phyloP scores from a whole-genome alignment of 2,888 invertebrate genomes.

The Azorinus chamasolen region DNA sequence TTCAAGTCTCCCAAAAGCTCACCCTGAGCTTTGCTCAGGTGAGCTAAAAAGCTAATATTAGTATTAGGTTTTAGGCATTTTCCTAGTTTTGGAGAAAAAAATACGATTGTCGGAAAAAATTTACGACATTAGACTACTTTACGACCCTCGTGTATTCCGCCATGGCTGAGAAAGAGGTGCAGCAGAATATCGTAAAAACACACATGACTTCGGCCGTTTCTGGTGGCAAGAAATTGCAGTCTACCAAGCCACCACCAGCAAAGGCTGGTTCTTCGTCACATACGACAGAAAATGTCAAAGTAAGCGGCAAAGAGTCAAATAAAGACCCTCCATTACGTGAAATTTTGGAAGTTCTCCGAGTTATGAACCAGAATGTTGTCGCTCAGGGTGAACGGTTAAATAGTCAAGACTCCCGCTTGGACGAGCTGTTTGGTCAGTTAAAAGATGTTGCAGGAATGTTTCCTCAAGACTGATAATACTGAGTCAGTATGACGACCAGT shows the following conservation, averaged over 20 bases:
- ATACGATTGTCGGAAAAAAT: no score
- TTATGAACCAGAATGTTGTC: slow-evolving; percentile 8
- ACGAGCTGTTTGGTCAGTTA: not conserved
- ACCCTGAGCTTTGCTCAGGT: no score
- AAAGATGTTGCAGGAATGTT: not conserved
- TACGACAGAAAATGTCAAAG: not conserved
- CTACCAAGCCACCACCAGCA: not conserved
- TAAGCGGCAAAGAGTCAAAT: not conserved
- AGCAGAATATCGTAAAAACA: slow-evolving; percentile 10
- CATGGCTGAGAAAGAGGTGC: slow-evolving; percentile 27
- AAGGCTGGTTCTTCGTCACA: slow-evolving; percentile 4
- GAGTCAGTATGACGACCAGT: not conserved
- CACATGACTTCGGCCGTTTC: slow-evolving; percentile 21
- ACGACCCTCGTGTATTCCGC: no score
- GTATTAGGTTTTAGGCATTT: no score
- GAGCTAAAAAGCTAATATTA: no score
- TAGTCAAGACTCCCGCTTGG: slow-evolving; percentile 1
- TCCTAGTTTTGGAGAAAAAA: no score
- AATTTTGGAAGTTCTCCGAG: slow-evolving; percentile 2
- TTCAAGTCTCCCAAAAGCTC: no score
- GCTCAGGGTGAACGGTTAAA: slow-evolving; percentile 17
- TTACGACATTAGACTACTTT: no score
- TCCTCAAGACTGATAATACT: not conserved
- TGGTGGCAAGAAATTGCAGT: not conserved
- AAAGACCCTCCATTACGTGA: not conserved